These are phyloP conservation scores for Drosophila equinoxialis DNA, from an alignment of 1,140 invertebrate genomes.

Conservation along the genomic window DNA sequence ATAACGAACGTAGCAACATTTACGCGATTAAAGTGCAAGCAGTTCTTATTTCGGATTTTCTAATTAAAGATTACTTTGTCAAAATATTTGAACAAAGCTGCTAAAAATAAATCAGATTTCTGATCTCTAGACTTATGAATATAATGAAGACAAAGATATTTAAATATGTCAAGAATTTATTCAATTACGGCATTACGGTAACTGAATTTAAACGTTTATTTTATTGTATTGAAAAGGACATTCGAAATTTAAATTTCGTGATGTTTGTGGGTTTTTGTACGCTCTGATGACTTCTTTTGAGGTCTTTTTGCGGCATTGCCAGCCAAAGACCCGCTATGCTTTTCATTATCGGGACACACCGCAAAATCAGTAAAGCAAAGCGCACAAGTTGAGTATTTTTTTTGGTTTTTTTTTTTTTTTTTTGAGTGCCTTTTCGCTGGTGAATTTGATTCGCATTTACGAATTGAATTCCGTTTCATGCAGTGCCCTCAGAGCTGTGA, in stretches of 20 bases:
- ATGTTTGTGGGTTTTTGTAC: neutral
- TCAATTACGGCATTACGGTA: no score
- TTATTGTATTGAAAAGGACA: neutral
- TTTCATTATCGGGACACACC: slow-evolving; percentile 6
- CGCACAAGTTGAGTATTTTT: slow-evolving; percentile 3
- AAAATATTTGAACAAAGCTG: no score
- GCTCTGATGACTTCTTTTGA: neutral
- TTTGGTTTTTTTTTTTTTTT: neutral
- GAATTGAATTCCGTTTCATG: slow-evolving; percentile 57
- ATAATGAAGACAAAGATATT: no score
- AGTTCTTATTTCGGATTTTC: no score
- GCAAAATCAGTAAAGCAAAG: slow-evolving; percentile 15
- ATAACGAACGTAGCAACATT: no score
- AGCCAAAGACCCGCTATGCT: slow-evolving; percentile 7
- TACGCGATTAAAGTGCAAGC: no score
- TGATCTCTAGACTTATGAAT: no score
- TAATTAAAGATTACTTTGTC: no score
- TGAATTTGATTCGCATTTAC: slow-evolving; percentile 39
- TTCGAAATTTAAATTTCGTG: neutral
- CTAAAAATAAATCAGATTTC: no score
- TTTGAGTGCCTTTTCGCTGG: neutral
- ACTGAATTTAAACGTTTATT: neutral
- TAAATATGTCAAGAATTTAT: no score
- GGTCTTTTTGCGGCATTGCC: neutral
- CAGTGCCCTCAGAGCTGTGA: slow-evolving; percentile 45